phyloP scores from a whole-genome alignment of 2,797 vertebrate genomes.

The Myotis pilosus region DNA sequence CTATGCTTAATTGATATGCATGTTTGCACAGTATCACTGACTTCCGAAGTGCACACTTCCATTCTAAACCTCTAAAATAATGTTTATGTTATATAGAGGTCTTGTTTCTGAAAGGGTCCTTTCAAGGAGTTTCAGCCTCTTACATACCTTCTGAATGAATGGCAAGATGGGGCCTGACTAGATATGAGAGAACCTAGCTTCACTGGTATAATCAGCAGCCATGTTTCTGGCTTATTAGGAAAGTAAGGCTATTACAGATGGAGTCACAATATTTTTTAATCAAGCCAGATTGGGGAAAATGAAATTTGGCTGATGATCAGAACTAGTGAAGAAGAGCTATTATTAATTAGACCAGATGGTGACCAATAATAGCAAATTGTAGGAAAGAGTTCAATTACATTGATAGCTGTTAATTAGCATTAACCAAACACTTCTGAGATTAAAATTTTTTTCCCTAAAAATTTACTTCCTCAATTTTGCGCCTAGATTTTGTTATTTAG shows the following conservation, averaged over 20 bases:
- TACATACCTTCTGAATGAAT: neutral
- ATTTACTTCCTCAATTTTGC: slow-evolving; percentile 11
- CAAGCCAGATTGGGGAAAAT: slow-evolving; percentile 60
- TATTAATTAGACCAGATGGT: slow-evolving; percentile 77
- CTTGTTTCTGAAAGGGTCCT: neutral
- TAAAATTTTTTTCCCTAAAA: neutral
- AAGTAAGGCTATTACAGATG: slow-evolving; percentile 57
- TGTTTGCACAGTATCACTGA: neutral
- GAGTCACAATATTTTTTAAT: neutral
- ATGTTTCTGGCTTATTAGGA: neutral
- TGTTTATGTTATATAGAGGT: neutral
- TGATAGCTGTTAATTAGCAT: slow-evolving; percentile 52
- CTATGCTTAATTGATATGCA: neutral
- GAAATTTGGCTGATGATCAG: slow-evolving; percentile 66
- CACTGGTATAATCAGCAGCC: neutral
- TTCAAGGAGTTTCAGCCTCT: neutral
- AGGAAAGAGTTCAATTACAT: slow-evolving; percentile 26
- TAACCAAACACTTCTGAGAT: slow-evolving; percentile 3
- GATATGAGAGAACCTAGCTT: neutral
- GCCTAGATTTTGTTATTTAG: neutral
- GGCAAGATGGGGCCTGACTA: neutral
- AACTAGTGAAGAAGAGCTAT: slow-evolving; percentile 44
- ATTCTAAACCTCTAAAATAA: neutral
- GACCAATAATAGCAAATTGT: slow-evolving; percentile 53
- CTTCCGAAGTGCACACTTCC: neutral